Evolutionary conservation across 2,113 vertebrate genomes (phyloP).

Genomic region (Platysternon megacephalum): DNA sequence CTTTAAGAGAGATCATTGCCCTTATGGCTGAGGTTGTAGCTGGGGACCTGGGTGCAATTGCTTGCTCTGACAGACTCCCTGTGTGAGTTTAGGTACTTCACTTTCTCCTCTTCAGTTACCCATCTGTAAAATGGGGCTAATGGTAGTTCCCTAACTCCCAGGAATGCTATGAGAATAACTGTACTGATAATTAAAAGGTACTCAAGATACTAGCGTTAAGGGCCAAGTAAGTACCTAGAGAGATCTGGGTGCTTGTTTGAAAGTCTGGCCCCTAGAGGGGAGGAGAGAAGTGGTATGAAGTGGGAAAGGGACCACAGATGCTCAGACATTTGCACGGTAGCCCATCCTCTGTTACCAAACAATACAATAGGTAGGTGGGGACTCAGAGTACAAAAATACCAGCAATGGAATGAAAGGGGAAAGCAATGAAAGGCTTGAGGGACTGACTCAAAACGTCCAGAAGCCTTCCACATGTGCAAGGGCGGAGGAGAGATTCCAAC

Average conservation of each 20-base stretch:
- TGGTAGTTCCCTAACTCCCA: not conserved
- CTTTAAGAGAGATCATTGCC: not conserved
- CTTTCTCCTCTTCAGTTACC: not conserved
- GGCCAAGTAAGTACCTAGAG: not conserved
- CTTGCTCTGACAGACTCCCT: not conserved
- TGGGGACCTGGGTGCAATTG: not conserved
- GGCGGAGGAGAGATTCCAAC: not conserved
- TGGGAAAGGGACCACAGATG: not conserved
- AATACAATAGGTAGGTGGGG: accelerated
- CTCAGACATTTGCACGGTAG: not conserved
- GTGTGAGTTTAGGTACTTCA: not conserved
- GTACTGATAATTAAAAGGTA: too few relatives aligned
- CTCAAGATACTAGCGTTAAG: not conserved
- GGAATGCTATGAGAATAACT: not conserved
- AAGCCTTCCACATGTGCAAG: not conserved
- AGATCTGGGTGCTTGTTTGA: not conserved
- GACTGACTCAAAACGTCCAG: not conserved
- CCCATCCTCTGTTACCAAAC: not conserved
- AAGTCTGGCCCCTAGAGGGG: not conserved
- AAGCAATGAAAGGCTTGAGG: not conserved
- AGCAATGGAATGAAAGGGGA: accelerated
- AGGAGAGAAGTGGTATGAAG: not conserved
- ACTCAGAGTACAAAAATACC: not conserved
- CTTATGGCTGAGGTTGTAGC: not conserved
- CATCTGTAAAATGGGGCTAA: not conserved